Evolutionary conservation across 2,797 vertebrate species (phyloP), one percentile per base, ranked within the genome.

Genomic region (Takifugu rubripes): DNA sequence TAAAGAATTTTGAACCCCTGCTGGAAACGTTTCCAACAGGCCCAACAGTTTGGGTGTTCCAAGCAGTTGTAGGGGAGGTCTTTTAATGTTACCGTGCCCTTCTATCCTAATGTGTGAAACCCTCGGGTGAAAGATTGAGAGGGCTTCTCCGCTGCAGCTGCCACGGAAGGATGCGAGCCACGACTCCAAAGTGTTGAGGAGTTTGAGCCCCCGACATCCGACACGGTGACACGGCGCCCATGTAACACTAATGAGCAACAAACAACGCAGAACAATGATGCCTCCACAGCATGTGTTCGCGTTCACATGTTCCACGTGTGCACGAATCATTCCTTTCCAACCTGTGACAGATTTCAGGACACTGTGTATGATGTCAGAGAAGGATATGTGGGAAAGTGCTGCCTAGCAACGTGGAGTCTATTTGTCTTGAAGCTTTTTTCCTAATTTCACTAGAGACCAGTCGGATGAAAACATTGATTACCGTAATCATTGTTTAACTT

Each of bases 21-120:
- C 68, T 64, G 64, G 51, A 62, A 74, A 62, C 67, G 62, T 58
- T 59, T 12, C 48, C 47, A 6, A 5, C 42, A 49, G 49, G 75
- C 53, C 56, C 75, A 75, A 25, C 59, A 64, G 78, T 74, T 64
- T 50, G 75, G 66, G 73, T 67, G 58, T 54, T 49, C 48, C 49
- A 46, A 59, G 50, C 54, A 43, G 59, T 64, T 73, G 26, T 46
- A 59, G 52, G 68, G 52, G 70, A 82, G 53, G 63, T 68, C 56
- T 56, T 64, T 69, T 27, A 49, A 56, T 77, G 77, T 77, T 66
- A 64, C 74, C 44, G 43, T 40, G 61, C 50, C 68, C 21, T 21
- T 59, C 85, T 74, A 81, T 79, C 68, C 68, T 81, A 78, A 84
- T 79, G 53, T 70, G 71, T 17, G 51, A 49, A 75, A 59, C 6